phyloP scores from a whole-genome alignment of 1,140 invertebrate genomes.

The Drosophila neocordata region DNA sequence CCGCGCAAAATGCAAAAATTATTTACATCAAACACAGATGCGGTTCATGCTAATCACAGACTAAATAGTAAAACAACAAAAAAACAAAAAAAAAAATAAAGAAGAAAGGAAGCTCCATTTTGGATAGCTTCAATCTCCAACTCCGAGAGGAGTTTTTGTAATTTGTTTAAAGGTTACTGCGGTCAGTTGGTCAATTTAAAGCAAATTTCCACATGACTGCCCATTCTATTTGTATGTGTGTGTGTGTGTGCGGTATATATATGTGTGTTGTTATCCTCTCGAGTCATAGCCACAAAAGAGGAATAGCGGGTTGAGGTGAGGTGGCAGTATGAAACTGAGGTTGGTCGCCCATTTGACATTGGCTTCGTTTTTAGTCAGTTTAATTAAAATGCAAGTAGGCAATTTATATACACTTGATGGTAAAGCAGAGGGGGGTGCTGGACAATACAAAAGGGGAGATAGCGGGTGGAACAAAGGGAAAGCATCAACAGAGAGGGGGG shows the following conservation, averaged over 20 bases:
- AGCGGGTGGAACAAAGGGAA: background rate
- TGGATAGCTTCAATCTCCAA: constrained; percentile 7
- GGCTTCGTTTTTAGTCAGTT: constrained; percentile 74
- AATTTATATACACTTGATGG: constrained; percentile 80
- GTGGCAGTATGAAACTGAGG: constrained; percentile 23
- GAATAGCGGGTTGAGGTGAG: background rate
- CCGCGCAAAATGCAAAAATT: constrained; percentile 66
- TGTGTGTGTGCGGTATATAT: background rate
- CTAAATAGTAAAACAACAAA: constrained; percentile 39
- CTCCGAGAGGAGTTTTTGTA: constrained; percentile 38
- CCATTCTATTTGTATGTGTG: constrained; percentile 50
- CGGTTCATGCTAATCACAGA: constrained; percentile 36
- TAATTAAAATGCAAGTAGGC: constrained; percentile 81
- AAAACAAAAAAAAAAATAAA: background rate
- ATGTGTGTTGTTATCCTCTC: constrained; percentile 2
- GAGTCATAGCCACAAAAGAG: constrained; percentile 5
- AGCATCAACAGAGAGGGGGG: background rate
- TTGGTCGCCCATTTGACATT: constrained; percentile 70
- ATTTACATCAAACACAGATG: constrained; percentile 70
- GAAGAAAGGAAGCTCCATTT: constrained; percentile 8
- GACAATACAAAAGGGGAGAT: constrained; percentile 3
- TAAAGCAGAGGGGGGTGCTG: constrained; percentile 25
- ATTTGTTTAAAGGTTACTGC: constrained; percentile 71
- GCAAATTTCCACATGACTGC: constrained; percentile 67
- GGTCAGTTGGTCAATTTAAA: constrained; percentile 78